These are phyloP conservation scores for Arctopsyche grandis DNA, from an alignment of 1,140 invertebrate species.

Conservation along the genomic window DNA sequence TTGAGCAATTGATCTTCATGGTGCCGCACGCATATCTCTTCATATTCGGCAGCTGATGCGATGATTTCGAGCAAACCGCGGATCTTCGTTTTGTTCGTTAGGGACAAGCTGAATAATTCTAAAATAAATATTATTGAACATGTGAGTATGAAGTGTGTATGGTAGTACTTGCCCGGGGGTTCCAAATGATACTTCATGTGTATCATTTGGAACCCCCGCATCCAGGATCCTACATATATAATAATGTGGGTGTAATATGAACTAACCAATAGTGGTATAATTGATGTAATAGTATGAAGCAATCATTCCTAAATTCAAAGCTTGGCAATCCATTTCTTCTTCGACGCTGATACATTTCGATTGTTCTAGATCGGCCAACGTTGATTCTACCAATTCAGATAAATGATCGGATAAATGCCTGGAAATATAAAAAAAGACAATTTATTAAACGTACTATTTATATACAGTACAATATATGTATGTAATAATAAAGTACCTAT, in stretches of 20 bases:
- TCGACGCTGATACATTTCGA: slow-evolving; percentile 98
- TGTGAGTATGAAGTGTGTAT: not conserved
- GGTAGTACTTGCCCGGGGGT: not conserved
- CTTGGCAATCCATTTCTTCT: slow-evolving; percentile 96
- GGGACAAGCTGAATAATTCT: slow-evolving; percentile 96
- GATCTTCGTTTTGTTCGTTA: slow-evolving; percentile 98
- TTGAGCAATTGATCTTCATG: slow-evolving; percentile 92
- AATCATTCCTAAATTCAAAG: slow-evolving; percentile 99
- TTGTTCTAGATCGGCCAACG: slow-evolving; percentile 94
- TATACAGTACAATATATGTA: not conserved
- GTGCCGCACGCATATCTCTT: slow-evolving; percentile 93
- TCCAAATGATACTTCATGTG: too few relatives aligned
- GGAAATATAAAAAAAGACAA: slow-evolving; percentile 38
- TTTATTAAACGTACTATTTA: slow-evolving; percentile 7
- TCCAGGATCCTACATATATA: too few relatives aligned
- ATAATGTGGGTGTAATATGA: not conserved
- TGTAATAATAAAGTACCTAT: slow-evolving; percentile 68
- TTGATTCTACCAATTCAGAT: slow-evolving; percentile 97
- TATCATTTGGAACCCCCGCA: too few relatives aligned
- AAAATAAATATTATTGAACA: slow-evolving; percentile 55
- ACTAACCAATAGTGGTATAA: slow-evolving; percentile 95
- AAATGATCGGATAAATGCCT: slow-evolving; percentile 97
- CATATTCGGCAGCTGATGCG: slow-evolving; percentile 96
- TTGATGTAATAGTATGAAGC: slow-evolving; percentile 99
- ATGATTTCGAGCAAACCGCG: slow-evolving; percentile 97